These are phyloP conservation scores for Callocephalon fimbriatum DNA, from an alignment of 2,113 vertebrate genomes.

Conservation along the genomic window DNA sequence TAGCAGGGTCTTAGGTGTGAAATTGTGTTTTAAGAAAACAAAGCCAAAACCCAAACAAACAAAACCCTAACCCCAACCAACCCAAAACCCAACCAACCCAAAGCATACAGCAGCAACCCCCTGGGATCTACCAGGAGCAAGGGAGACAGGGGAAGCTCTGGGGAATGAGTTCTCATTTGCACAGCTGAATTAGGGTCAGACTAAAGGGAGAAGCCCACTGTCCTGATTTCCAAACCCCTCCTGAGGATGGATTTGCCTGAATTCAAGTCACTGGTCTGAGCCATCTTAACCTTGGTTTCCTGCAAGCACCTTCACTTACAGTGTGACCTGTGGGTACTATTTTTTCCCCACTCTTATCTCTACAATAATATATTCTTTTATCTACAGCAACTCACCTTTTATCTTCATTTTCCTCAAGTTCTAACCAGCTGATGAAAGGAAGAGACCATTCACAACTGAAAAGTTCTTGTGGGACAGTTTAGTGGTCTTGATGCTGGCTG, in stretches of 20 bases:
- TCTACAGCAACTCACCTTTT: neutral
- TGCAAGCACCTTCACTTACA: fast-evolving
- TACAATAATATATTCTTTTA: neutral
- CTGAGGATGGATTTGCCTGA: neutral
- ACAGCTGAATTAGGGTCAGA: neutral
- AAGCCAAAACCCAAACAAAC: neutral
- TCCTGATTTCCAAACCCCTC: neutral
- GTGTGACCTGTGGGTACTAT: neutral
- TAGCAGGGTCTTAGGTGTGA: neutral
- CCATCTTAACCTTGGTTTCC: neutral
- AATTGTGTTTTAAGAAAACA: neutral
- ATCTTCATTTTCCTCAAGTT: neutral
- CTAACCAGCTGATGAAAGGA: neutral
- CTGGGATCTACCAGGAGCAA: neutral
- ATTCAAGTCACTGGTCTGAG: neutral
- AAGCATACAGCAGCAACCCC: neutral
- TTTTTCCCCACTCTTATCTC: neutral
- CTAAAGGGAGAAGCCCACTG: neutral
- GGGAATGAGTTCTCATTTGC: neutral
- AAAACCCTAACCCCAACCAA: neutral
- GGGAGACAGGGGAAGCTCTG: neutral
- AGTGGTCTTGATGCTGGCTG: neutral
- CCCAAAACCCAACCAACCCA: neutral
- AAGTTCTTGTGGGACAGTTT: neutral
- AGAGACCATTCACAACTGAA: neutral